These are phyloP conservation scores for Neuroterus valhalla DNA, from an alignment of 1,140 invertebrate genomes.

Conservation along the genomic window DNA sequence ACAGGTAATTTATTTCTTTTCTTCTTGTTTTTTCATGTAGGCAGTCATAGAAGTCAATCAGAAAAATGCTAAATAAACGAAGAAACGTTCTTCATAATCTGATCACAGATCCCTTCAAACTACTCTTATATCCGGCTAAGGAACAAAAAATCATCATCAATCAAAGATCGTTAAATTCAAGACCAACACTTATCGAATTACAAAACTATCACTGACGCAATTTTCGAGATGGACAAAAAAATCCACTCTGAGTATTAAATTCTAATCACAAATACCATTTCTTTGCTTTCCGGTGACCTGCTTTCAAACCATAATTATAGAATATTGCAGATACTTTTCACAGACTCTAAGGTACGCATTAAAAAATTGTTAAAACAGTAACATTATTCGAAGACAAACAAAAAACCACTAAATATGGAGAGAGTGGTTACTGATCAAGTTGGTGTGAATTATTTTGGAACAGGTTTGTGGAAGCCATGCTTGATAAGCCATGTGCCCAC, in stretches of 20 bases:
- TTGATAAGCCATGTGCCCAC: no score
- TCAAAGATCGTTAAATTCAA: background rate
- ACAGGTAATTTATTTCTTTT: no score
- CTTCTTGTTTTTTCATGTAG: no score
- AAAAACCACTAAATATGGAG: background rate
- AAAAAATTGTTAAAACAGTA: background rate
- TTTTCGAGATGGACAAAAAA: slow-evolving; percentile 1
- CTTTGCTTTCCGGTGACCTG: slow-evolving; percentile 11
- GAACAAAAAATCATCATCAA: no score
- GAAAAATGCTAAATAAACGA: no score
- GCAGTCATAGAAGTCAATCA: no score
- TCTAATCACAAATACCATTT: slow-evolving; percentile 1
- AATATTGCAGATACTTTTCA: background rate
- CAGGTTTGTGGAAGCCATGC: no score
- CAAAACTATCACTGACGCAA: background rate
- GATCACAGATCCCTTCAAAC: no score
- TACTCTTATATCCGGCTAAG: no score
- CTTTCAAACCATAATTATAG: background rate
- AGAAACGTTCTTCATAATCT: no score
- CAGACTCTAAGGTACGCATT: background rate
- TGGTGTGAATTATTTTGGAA: no score
- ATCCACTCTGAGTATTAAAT: background rate
- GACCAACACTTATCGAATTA: background rate
- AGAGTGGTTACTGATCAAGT: no score
- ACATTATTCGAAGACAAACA: background rate